Conservation (phyloP, 1,140 invertebrate species). For the Drosophila sp. region DNA sequence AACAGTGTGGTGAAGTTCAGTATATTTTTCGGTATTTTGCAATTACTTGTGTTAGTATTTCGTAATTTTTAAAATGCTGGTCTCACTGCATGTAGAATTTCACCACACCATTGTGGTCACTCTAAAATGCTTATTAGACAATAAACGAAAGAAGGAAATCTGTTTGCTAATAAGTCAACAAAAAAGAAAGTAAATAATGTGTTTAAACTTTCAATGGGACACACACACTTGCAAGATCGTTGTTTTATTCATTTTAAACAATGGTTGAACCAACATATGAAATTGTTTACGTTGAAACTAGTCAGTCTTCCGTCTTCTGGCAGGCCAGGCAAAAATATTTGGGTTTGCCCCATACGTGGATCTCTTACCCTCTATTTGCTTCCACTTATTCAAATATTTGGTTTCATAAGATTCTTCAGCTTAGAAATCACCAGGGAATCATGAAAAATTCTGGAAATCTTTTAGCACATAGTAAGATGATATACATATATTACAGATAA, state of each 20-base stretch:
- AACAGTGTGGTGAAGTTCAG: not conserved
- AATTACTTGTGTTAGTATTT: not conserved
- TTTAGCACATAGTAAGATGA: no score
- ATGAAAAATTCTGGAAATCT: no score
- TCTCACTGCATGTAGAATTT: not conserved
- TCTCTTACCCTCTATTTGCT: no score
- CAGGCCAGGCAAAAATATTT: no score
- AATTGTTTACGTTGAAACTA: not conserved
- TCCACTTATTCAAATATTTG: no score
- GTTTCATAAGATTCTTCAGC: no score
- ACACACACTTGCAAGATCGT: not conserved
- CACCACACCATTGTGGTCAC: not conserved
- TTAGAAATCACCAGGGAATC: no score
- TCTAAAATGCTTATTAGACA: conserved; percentile 4
- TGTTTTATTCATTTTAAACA: not conserved
- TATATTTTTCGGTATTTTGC: not conserved
- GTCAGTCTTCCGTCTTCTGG: no score
- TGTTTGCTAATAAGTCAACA: conserved; percentile 2
- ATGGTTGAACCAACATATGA: not conserved
- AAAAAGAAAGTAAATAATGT: not conserved
- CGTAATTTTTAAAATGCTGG: not conserved
- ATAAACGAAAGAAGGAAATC: not conserved
- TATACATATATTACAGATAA: no score
- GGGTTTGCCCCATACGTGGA: no score
- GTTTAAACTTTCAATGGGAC: not conserved